Evolutionary conservation across 2,797 vertebrate genomes (phyloP).

Genomic region (Sebastes diploproa): DNA sequence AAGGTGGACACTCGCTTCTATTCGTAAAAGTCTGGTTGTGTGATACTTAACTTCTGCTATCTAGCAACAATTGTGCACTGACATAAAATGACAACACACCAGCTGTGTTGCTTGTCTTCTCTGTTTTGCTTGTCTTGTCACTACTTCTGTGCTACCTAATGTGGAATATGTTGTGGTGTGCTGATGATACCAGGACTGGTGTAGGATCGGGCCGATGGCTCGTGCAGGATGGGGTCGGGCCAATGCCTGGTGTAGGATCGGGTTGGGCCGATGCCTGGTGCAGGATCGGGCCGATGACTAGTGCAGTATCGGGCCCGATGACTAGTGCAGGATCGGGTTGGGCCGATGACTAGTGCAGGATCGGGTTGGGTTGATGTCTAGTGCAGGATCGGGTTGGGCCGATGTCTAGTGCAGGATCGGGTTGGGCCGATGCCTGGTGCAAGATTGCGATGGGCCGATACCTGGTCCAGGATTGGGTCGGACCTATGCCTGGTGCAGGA

Average conservation of each 20-base stretch:
- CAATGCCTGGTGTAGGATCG: background rate
- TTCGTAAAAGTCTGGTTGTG: slow-evolving; percentile 22
- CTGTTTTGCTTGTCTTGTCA: slow-evolving; percentile 23
- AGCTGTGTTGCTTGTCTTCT: slow-evolving; percentile 28
- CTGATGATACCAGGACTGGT: background rate
- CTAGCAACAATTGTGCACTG: slow-evolving; percentile 54
- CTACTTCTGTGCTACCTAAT: slow-evolving; percentile 20
- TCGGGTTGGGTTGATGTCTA: background rate
- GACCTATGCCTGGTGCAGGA: background rate
- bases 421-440: too few species aligned
- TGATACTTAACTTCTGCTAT: slow-evolving; percentile 41
- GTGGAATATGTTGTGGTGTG: slow-evolving; percentile 11
- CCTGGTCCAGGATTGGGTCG: background rate
- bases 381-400: too few species aligned
- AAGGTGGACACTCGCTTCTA: slow-evolving; percentile 42
- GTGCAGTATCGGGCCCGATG: background rate
- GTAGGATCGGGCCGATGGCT: background rate
- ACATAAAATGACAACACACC: slow-evolving; percentile 26
- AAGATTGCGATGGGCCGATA: background rate
- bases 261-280: background rate
- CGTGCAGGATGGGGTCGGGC: background rate
- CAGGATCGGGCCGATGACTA: background rate
- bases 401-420: background rate
- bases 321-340: background rate
- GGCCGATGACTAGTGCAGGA: background rate